Base-by-base conservation (phyloP, 2,113 vertebrate species). In the Pogonocichla stellata region DNA sequence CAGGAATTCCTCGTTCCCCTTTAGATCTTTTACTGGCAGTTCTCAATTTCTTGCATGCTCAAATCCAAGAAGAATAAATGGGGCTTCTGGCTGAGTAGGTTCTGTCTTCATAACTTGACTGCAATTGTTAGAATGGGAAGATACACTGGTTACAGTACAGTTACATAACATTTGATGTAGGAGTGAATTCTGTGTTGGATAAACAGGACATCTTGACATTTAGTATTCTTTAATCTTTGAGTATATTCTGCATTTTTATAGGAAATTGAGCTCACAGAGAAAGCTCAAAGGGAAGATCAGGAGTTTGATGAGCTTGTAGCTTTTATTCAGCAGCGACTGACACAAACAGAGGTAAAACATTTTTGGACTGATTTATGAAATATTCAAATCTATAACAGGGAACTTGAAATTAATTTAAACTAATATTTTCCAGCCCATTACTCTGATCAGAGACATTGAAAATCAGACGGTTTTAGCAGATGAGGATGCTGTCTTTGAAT, bases 301-400 rank as follows among this genome's bases (percentile, higher is more conserved):
- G 98, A 98, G 61, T 98, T 99, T 98, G 98, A 98, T 95, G 98
- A 98, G 85, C 97, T 99, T 86, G 98, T 99, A 80, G 98, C 99
- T 94, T 99, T 99, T 97, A 99, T 99, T 95, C 99, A 99, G 94
- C 99, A 99, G 96, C 98, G 99, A 95, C 98, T 99, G 95, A 97
- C 99, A 86, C 98, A 99, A 74, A 99, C 99, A 82, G 99, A 99
- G 99, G 99, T 99, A 96, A 97, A 92, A 78, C 36, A 58, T 45
- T 70, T 91, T 86, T 88, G 14, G 47, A 36, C 16, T 87, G 22
- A 84, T 74, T 65, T 86, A 54, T 71, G 57, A 92, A 90, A 54
- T 88, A 42, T 71, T 91, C 57, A 88, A 62, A 29, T n/a, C 19
- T 13, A 4, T 77, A 80, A 28, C 40, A 81, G 16, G 31, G 58